Evolutionary conservation across 2,113 vertebrate genomes (phyloP), one percentile per base, ranked within the genome.

Genomic region (Piliocolobus tephrosceles): DNA sequence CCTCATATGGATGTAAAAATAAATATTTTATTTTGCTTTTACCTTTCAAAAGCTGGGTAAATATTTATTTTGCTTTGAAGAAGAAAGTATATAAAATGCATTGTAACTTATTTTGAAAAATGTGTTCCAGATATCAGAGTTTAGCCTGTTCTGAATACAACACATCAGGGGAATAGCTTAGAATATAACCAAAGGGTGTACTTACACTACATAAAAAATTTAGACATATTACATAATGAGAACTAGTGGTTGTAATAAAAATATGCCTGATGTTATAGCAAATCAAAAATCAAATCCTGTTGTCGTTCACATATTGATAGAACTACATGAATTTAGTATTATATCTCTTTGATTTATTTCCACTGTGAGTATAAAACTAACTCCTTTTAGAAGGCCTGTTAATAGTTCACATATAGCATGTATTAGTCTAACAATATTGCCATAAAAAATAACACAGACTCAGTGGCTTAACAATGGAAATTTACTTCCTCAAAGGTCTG

Each of bases 21-120:
- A 12, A 81, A 61, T 90, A 38, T 91, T 57, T 86, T 38, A 4
- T 85, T 81, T 95, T 52, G 30, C 72, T 84, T 93, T 96, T 43
- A 83, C 83, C 32, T 92, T 95, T 87, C 90, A 78, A 94, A 96
- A 87, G 25, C n/a, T 61, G 2, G 58, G 75, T 52, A 25, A 89
- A 91, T 91, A 68, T 89, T 73, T 86, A 22, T 16, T 25, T 93
- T 93, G 40, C 43, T 91, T 91, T 94, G 32, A 82, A 91, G 55
- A 96, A 84, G 20, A 93, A 57, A 87, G 4, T 75, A 43, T 87
- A 52, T 86, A 86, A 97, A 90, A 92, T 83, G 5, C 14, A 52
- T 92, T 93, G n/a, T 47, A 96, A 79, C 13, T 93, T 30, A 45
- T 85, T 96, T 93, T 83, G 76, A 79, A 80, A 94, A 97, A 73